These are phyloP conservation scores for Flabesymbios commensalis DNA, from an alignment of 2,888 invertebrate species.

Conservation along the genomic window DNA sequence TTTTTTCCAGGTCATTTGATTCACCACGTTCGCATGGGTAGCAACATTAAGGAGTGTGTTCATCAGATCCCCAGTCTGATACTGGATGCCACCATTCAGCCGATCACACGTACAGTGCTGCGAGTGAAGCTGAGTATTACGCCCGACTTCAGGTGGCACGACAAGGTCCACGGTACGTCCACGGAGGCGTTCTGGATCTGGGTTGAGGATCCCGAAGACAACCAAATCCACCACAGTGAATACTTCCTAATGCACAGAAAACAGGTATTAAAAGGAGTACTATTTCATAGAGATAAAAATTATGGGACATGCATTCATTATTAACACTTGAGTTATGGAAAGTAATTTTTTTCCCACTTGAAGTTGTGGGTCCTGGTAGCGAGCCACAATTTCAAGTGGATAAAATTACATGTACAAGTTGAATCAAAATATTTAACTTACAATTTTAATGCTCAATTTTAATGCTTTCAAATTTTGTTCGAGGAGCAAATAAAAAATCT, in stretches of 20 bases:
- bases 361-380: no score
- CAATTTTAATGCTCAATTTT: no score
- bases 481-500: no score
- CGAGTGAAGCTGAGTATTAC: constrained; percentile 76
- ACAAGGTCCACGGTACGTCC: constrained; percentile 82
- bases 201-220: constrained; percentile 94
- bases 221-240: constrained; percentile 95
- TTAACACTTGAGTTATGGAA: no score
- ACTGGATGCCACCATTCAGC: constrained; percentile 84
- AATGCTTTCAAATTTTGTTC: no score
- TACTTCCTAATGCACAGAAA: constrained; percentile 82
- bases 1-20: constrained; percentile 73
- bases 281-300: no score
- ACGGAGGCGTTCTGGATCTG: constrained; percentile 95
- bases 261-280: constrained; percentile 70
- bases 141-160: constrained; percentile 74
- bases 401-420: no score
- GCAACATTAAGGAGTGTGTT: constrained; percentile 79
- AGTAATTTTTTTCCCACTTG: no score
- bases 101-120: constrained; percentile 83
- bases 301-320: no score
- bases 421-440: no score
- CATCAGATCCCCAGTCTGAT: constrained; percentile 83
- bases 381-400: no score
- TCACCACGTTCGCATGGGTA: constrained; percentile 76